Percentiles rank a stretch among this genome's conserved stretches.
Conservation (phyloP, 30 jellyfish, hydroid and myxozoan species). For the Phacellophora camtschatica region DNA sequence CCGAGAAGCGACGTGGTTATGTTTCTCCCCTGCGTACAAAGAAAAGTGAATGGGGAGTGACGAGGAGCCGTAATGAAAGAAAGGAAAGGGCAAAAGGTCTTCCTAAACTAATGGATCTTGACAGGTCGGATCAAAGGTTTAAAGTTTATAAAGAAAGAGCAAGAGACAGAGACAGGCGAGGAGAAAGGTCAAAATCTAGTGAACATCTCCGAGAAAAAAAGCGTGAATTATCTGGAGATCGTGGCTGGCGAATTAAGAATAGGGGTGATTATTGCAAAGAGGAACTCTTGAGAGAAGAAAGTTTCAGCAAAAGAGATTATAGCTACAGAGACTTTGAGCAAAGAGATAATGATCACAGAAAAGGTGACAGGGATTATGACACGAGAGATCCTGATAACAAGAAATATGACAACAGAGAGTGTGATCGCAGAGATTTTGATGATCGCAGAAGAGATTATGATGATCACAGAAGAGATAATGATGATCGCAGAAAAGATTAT, state of each 20-base stretch:
- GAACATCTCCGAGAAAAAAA: not conserved
- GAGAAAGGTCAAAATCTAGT: not conserved
- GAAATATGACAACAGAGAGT: not conserved
- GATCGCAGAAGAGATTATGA: not conserved
- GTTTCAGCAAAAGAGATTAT: not conserved
- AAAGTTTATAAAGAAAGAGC: not conserved
- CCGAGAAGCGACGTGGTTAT: conserved; percentile 13
- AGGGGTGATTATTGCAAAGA: not conserved
- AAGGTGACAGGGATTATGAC: not conserved
- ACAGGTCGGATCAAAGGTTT: not conserved
- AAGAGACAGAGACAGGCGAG: not conserved
- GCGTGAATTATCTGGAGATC: not conserved
- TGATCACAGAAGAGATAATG: not conserved
- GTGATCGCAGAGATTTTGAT: no score
- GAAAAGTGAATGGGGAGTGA: conserved; percentile 42
- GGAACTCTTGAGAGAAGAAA: no score
- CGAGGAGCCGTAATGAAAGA: not conserved
- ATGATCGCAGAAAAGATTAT: not conserved
- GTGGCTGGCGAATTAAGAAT: not conserved
- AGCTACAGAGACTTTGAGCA: not conserved
- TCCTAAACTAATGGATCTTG: not conserved
- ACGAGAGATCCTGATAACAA: not conserved
- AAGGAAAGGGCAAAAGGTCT: not conserved
- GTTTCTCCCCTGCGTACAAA: conserved; percentile 22
- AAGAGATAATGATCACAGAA: not conserved